These are phyloP conservation scores for Jaculus jaculus DNA, from an alignment of 2,113 vertebrate species.

Conservation along the genomic window DNA sequence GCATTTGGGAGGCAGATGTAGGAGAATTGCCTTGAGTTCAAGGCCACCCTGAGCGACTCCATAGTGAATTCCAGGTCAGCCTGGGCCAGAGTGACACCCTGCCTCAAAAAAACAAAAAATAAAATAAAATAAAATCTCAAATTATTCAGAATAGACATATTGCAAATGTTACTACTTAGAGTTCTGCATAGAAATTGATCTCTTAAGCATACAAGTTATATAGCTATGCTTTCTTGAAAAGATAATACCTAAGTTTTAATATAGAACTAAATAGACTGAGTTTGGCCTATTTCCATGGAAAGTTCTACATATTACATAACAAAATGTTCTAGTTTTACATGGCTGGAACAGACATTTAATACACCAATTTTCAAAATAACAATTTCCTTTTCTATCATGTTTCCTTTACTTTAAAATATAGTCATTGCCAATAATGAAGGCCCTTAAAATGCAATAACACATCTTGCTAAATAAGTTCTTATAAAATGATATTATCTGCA, in stretches of 20 bases:
- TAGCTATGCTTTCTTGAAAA: background rate
- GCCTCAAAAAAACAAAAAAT: too few species aligned
- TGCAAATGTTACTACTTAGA: background rate
- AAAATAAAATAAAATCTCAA: too few species aligned
- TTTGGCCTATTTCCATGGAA: background rate
- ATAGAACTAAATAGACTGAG: background rate
- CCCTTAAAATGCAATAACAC: slow-evolving; percentile 58
- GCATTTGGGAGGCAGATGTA: too few species aligned
- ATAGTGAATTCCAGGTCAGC: too few species aligned
- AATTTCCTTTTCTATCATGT: background rate
- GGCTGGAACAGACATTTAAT: background rate
- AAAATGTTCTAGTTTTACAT: background rate
- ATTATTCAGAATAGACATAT: background rate
- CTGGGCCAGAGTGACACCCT: too few species aligned
- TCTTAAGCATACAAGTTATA: background rate
- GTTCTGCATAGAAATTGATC: background rate
- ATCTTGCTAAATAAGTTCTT: slow-evolving; percentile 72
- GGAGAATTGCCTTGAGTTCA: too few species aligned
- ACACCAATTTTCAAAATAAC: slow-evolving; percentile 42
- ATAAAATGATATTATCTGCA: slow-evolving; percentile 78
- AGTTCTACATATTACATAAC: background rate
- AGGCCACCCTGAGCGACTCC: too few species aligned
- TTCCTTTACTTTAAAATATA: slow-evolving; percentile 34
- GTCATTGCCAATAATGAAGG: slow-evolving; percentile 43
- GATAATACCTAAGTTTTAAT: background rate